Evolutionary conservation across 2,113 vertebrate species (phyloP), one percentile per base, ranked within the genome.

Genomic region (Myrmecobius fasciatus): DNA sequence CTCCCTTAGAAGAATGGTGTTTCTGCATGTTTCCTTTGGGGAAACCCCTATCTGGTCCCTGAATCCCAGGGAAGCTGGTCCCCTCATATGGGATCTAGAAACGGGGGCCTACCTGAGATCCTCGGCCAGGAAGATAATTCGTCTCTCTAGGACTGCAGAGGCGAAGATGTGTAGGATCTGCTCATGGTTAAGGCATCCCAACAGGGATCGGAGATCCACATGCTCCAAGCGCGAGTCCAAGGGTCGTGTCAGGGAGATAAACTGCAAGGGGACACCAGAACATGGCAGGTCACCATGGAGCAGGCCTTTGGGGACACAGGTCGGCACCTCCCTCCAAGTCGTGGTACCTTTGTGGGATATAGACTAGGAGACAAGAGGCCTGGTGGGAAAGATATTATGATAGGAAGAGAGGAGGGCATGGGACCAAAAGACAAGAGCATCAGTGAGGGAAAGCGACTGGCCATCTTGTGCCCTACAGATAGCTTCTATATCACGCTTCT

Each of bases 211-310:
- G 36, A 99, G 99, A 97, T 99, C 99, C 94, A 99, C 99, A 0
- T 99, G 99, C 67, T 99, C 99, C 89, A 99, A 98, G 97, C 99
- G 99, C 3, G 99, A 99, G 4, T 99, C 99, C 98, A 99, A 92
- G 0, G 99, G 99, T 17, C 99, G 98, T 0, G 99, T 99, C 95
- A 99, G 98, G 31, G 98, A 98, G 89, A 99, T 99, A 95, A 99
- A 99, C 99, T 99, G 96, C 22, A n/a, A 52, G 92, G 52, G 96
- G 97, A 89, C 43, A 56, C 48, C 3, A 47, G n/a, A 89, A 51
- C 7, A 22, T 92, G 60, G 17, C 9, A 14, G 48, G 24, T 96
- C 91, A 89, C 12, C 46, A 51, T 11, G 10, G 17, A 43, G 20
- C 36, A 22, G 36, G 17, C 36, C 67, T 75, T n/a, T 75, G 17